These are phyloP conservation scores for Xanthia icteritia DNA, from an alignment of 2,888 invertebrate genomes.

Conservation along the genomic window DNA sequence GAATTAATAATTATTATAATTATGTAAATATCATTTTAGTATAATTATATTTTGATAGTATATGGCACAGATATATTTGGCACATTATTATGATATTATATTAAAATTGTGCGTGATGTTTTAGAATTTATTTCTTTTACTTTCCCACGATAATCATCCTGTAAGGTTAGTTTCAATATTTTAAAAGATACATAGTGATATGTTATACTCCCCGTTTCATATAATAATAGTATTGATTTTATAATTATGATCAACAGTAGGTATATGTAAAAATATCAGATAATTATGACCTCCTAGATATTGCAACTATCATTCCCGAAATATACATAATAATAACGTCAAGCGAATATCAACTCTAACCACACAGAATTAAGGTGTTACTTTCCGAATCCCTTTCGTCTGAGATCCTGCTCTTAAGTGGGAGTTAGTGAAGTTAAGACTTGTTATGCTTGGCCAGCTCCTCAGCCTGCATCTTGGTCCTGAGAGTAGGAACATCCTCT, in stretches of 20 bases:
- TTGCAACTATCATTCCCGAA: neutral
- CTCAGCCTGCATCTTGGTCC: slow-evolving; percentile 94
- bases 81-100: slow-evolving; percentile 62
- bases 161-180: slow-evolving; percentile 48
- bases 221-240: neutral
- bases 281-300: neutral
- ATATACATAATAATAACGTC: neutral
- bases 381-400: slow-evolving; percentile 56
- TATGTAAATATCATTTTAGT: slow-evolving; percentile 54
- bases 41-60: slow-evolving; percentile 60
- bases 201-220: neutral
- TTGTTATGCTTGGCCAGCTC: slow-evolving; percentile 83
- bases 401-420: slow-evolving; percentile 67
- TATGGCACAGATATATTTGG: slow-evolving; percentile 66
- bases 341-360: slow-evolving; percentile 34
- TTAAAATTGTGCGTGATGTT: slow-evolving; percentile 74
- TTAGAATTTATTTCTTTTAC: slow-evolving; percentile 65
- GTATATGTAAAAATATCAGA: neutral
- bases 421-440: slow-evolving; percentile 68
- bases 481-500: slow-evolving; percentile 94
- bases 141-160: slow-evolving; percentile 44
- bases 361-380: slow-evolving; percentile 58
- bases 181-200: neutral
- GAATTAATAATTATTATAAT: slow-evolving; percentile 44
- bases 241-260: neutral